phyloP scores from a whole-genome alignment of 2,888 invertebrate species.

The Lithosia quadra region DNA sequence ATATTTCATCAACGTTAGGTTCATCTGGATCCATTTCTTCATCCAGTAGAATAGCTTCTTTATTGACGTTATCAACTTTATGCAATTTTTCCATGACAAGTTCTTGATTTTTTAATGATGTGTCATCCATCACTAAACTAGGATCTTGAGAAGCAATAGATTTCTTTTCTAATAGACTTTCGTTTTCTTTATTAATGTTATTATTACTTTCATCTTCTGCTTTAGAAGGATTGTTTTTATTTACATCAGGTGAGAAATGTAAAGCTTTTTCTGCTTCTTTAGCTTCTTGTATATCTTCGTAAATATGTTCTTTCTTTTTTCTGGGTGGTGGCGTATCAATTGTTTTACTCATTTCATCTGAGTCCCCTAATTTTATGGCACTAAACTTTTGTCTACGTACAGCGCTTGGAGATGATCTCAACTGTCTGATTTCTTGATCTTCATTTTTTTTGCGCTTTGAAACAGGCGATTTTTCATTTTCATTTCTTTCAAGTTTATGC shows the following conservation, averaged over 20 bases:
- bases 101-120: slow-evolving; percentile 71
- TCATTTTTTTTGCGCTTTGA: slow-evolving; percentile 84
- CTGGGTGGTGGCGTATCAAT: slow-evolving; percentile 80
- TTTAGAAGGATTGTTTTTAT: slow-evolving; percentile 67
- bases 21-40: slow-evolving; percentile 79
- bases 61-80: slow-evolving; percentile 68
- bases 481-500: slow-evolving; percentile 82
- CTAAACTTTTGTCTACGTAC: slow-evolving; percentile 84
- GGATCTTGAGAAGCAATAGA: slow-evolving; percentile 82
- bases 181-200: slow-evolving; percentile 77
- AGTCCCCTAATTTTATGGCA: slow-evolving; percentile 82
- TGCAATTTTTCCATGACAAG: slow-evolving; percentile 82
- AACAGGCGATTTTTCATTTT: slow-evolving; percentile 75
- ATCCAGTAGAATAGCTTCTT: slow-evolving; percentile 74
- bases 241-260: slow-evolving; percentile 81
- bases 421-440: slow-evolving; percentile 87
- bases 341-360: slow-evolving; percentile 84
- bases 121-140: slow-evolving; percentile 77
- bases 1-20: slow-evolving; percentile 79
- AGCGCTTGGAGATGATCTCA: slow-evolving; percentile 88
- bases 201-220: slow-evolving; percentile 63
- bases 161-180: slow-evolving; percentile 78
- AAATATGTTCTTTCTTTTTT: slow-evolving; percentile 88
- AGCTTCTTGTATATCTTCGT: slow-evolving; percentile 87
- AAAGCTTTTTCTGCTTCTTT: slow-evolving; percentile 77